A percentile compares a stretch with the other conserved stretches of the same genome.
These are phyloP conservation scores for Drosophila bipectinata DNA, from an alignment of 1,140 invertebrate species.

Conservation along the genomic window DNA sequence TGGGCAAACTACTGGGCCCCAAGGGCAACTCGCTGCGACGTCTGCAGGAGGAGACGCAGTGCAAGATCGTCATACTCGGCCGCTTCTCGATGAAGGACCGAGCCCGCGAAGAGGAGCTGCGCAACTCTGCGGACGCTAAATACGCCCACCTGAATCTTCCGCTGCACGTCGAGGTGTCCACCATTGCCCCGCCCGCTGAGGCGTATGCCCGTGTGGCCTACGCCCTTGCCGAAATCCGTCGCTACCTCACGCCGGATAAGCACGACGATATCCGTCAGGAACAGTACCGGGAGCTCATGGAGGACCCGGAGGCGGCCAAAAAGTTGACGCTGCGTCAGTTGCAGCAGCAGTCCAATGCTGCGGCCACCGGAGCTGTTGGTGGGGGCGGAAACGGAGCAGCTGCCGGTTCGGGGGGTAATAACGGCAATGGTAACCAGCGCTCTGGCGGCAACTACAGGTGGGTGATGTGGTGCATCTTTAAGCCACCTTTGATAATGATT, in stretches of 20 bases:
- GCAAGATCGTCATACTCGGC: slow-evolving; percentile 97
- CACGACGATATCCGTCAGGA: slow-evolving; percentile 93
- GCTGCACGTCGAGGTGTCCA: slow-evolving; percentile 96
- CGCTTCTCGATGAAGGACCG: slow-evolving; percentile 98
- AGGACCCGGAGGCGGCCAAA: slow-evolving; percentile 84
- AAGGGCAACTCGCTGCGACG: slow-evolving; percentile 96
- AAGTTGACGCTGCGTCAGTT: slow-evolving; percentile 76
- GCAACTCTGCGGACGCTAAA: slow-evolving; percentile 94
- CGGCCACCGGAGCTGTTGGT: slow-evolving; percentile 40
- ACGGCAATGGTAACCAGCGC: slow-evolving; percentile 65
- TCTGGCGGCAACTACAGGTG: slow-evolving; percentile 74
- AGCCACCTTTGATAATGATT: neutral
- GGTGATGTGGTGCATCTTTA: neutral
- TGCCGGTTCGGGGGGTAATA: slow-evolving; percentile 37
- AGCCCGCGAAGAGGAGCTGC: slow-evolving; percentile 94
- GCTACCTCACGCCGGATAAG: slow-evolving; percentile 89
- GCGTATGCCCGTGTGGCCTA: slow-evolving; percentile 95
- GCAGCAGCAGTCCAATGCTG: slow-evolving; percentile 70
- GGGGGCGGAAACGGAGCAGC: slow-evolving; percentile 37
- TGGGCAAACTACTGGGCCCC: slow-evolving; percentile 96
- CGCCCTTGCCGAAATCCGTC: slow-evolving; percentile 91
- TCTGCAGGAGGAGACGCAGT: slow-evolving; percentile 97
- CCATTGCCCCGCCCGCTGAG: slow-evolving; percentile 94
- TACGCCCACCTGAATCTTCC: slow-evolving; percentile 96
- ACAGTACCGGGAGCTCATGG: slow-evolving; percentile 90